Conservation (phyloP, 2,888 invertebrate genomes). For the Celastrina argiolus region DNA sequence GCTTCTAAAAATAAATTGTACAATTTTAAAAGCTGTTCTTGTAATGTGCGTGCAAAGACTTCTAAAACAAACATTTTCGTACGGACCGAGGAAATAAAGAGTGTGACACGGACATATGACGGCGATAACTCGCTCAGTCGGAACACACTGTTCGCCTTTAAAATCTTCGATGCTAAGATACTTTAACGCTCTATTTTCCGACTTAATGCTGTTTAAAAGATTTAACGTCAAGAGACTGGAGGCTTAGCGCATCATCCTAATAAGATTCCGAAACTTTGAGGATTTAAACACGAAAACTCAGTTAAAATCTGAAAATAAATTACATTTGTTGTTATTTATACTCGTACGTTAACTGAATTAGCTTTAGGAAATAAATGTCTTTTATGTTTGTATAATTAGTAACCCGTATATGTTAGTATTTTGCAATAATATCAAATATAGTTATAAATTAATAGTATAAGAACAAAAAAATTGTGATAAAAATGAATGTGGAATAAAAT, state of each 20-base stretch:
- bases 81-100: slow-evolving; percentile 60
- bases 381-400: neutral
- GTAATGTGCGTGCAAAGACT: slow-evolving; percentile 56
- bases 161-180: slow-evolving; percentile 26
- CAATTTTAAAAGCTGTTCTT: slow-evolving; percentile 37
- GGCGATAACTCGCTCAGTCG: slow-evolving; percentile 61
- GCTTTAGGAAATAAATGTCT: neutral
- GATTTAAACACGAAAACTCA: neutral
- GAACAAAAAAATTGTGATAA: too few species aligned
- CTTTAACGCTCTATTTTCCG: slow-evolving; percentile 20
- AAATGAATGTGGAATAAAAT: neutral
- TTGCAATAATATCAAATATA: too few species aligned
- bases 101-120: slow-evolving; percentile 68
- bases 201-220: slow-evolving; percentile 21
- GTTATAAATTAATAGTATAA: neutral
- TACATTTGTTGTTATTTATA: slow-evolving; percentile 5
- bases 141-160: slow-evolving; percentile 38
- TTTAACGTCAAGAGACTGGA: slow-evolving; percentile 15
- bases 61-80: slow-evolving; percentile 61
- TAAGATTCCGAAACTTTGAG: slow-evolving; percentile 11
- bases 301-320: neutral
- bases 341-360: neutral
- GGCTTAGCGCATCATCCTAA: slow-evolving; percentile 9
- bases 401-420: too few species aligned
- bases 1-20: slow-evolving; percentile 15